These are phyloP conservation scores for Fulmarus glacialis DNA, from an alignment of 2,113 vertebrate species.

Conservation along the genomic window DNA sequence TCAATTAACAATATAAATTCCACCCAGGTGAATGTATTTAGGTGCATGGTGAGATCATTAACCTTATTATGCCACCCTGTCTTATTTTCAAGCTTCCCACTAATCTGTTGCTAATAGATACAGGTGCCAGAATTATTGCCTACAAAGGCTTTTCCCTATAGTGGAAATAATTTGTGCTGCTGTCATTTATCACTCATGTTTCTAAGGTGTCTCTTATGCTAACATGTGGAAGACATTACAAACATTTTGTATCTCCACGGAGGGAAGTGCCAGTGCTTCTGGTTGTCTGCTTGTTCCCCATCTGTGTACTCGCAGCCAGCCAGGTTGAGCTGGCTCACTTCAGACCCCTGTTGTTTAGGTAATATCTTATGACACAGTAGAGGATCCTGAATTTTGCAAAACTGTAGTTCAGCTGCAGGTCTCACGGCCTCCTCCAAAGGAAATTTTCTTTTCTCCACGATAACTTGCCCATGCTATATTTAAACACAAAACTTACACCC, in stretches of 20 bases:
- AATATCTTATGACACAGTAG: not conserved
- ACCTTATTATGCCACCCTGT: not conserved
- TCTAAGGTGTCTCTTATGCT: not conserved
- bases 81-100: not conserved
- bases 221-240: not conserved
- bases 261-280: not conserved
- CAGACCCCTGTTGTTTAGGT: not conserved
- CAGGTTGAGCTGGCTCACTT: not conserved
- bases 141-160: not conserved
- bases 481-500: not conserved
- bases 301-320: not conserved
- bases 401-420: not conserved
- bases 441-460: not conserved
- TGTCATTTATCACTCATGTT: not conserved
- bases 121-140: not conserved
- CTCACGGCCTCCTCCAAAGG: not conserved
- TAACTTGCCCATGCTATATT: not conserved
- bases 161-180: not conserved
- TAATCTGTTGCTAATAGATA: slow-evolving; percentile 12
- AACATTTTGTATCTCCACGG: not conserved
- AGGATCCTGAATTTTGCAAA: not conserved
- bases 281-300: not conserved
- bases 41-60: not conserved
- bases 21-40: not conserved
- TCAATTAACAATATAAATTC: slow-evolving; percentile 23